Percentiles rank a stretch among this genome's conserved stretches.
These are phyloP conservation scores for Diplogasteroides magnus DNA, from an alignment of 1,140 invertebrate species.

Conservation along the genomic window DNA sequence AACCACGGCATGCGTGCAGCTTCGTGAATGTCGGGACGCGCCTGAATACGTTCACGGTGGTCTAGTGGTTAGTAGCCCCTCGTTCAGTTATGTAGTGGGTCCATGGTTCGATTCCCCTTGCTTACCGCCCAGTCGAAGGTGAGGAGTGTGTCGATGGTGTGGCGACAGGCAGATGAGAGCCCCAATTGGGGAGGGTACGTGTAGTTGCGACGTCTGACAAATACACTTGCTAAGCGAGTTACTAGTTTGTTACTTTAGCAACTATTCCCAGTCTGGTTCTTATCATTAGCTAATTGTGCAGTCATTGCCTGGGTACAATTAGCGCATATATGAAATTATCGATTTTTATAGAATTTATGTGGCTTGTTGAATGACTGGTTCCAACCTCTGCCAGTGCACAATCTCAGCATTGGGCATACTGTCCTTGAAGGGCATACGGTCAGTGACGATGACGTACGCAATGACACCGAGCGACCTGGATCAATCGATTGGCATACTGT, in stretches of 20 bases:
- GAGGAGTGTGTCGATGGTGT: constrained; percentile 1
- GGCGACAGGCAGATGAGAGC: not conserved
- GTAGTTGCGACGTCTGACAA: constrained; percentile 1
- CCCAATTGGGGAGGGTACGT: not conserved
- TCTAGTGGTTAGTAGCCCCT: too few species aligned
- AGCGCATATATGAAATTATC: too few species aligned
- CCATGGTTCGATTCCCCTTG: too few species aligned
- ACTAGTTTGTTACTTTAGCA: not conserved
- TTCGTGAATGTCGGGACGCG: not conserved
- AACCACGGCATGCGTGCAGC: not conserved
- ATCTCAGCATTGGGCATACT: not conserved
- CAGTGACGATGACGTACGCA: not conserved
- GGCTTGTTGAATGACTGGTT: not conserved
- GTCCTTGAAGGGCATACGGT: not conserved
- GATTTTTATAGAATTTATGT: too few species aligned
- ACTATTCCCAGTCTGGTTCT: not conserved
- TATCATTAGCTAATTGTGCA: too few species aligned
- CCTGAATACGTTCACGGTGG: too few species aligned
- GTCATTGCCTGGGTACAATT: too few species aligned
- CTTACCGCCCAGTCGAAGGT: not conserved
- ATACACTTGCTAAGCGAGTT: not conserved
- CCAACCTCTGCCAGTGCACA: not conserved
- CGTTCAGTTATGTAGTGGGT: too few species aligned
- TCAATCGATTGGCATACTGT: too few species aligned
- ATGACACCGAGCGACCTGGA: not conserved